A percentile compares a stretch with the other conserved stretches of the same genome.
These are phyloP conservation scores for Hesperia comma DNA, from an alignment of 2,888 invertebrate species.

Conservation along the genomic window DNA sequence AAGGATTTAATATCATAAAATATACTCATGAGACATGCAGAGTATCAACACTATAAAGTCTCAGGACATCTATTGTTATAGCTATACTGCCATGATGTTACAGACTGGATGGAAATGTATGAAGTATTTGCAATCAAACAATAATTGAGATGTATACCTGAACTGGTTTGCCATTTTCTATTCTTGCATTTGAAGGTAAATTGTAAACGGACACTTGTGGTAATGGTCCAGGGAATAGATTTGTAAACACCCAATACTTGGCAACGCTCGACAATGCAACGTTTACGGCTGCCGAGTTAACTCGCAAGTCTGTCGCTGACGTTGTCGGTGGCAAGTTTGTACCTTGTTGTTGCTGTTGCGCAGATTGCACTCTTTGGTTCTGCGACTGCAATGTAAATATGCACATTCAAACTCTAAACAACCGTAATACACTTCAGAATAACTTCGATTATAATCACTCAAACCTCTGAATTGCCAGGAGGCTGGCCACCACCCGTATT, in stretches of 20 bases:
- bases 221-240: constrained; percentile 90
- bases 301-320: constrained; percentile 85
- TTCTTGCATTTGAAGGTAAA: constrained; percentile 84
- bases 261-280: constrained; percentile 90
- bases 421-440: constrained; percentile 49
- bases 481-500: constrained; percentile 85
- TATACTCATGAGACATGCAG: too few relatives aligned
- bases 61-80: neutral
- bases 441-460: constrained; percentile 51
- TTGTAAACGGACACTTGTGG: constrained; percentile 90
- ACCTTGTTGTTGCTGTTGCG: constrained; percentile 66
- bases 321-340: constrained; percentile 80
- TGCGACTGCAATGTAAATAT: constrained; percentile 66
- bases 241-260: constrained; percentile 93
- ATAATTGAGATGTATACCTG: constrained; percentile 69
- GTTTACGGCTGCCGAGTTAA: constrained; percentile 86
- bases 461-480: constrained; percentile 83
- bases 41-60: neutral
- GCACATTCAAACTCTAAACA: constrained; percentile 53
- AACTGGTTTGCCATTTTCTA: constrained; percentile 85
- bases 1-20: too few relatives aligned
- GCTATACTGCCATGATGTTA: neutral
- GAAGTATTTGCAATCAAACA: constrained; percentile 12
- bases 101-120: neutral
- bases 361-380: constrained; percentile 69